phyloP scores from a whole-genome alignment of 2,797 vertebrate genomes.

The Sebastes goodei region DNA sequence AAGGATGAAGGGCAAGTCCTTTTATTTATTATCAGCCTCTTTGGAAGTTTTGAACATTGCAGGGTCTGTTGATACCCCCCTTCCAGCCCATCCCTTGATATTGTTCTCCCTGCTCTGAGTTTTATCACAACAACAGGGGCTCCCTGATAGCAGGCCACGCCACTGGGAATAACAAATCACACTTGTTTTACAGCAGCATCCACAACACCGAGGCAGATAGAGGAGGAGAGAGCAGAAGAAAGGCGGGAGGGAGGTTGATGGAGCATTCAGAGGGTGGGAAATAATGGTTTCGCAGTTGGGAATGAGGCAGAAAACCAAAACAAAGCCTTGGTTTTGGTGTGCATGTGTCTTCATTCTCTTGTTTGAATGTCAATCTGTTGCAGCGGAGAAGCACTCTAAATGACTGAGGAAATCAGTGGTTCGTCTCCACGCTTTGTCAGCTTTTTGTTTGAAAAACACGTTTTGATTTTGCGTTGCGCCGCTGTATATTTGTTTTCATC shows the following conservation, averaged over 20 bases:
- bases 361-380: constrained; percentile 15
- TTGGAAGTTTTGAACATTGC: constrained; percentile 24
- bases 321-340: constrained; percentile 14
- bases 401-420: constrained; percentile 18
- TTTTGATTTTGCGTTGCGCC: constrained; percentile 21
- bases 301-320: constrained; percentile 25
- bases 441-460: constrained; percentile 1
- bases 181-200: constrained; percentile 63
- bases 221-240: neutral
- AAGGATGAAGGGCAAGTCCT: neutral
- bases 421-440: constrained; percentile 21
- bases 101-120: constrained; percentile 32
- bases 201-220: constrained; percentile 33
- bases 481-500: constrained; percentile 12
- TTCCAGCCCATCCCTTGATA: constrained; percentile 27
- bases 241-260: constrained; percentile 7
- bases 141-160: constrained; percentile 54
- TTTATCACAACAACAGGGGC: constrained; percentile 55
- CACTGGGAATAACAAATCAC: constrained; percentile 69
- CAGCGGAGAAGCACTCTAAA: constrained; percentile 10
- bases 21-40: constrained; percentile 29
- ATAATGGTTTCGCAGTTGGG: constrained; percentile 10
- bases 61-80: constrained; percentile 15
- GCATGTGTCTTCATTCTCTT: neutral
- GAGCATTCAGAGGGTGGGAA: constrained; percentile 32